Base-by-base conservation (phyloP, 2,113 vertebrate species). In the Petromus typicus region DNA sequence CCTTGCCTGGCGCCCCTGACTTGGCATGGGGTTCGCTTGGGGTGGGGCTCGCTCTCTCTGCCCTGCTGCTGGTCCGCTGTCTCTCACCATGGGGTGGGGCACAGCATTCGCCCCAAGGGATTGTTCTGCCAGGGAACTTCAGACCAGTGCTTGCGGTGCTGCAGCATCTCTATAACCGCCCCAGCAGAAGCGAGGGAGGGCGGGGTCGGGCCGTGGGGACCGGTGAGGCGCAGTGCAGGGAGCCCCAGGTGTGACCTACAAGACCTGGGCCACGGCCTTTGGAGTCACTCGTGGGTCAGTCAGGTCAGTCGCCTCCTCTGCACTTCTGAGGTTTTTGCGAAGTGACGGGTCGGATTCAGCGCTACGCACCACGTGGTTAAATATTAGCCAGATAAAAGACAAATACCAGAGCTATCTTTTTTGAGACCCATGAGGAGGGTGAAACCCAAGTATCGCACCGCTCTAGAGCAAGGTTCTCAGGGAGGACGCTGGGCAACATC, bases 21-120 rank as follows among this genome's bases (percentile, higher is more conserved):
- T 57, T 94, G 89, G 97, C 97, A 97, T 97, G 97, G 37, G 30
- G n/a, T n/a, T n/a, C n/a, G n/a, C n/a, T n/a, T n/a, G n/a, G n/a
- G n/a, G n/a, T n/a, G n/a, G n/a, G n/a, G n/a, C n/a, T n/a, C n/a
- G n/a, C n/a, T n/a, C n/a, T n/a, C n/a, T n/a, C n/a, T n/a, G n/a
- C n/a, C n/a, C n/a, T n/a, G n/a, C n/a, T n/a, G n/a, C n/a, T n/a
- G n/a, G n/a, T n/a, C n/a, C n/a, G n/a, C n/a, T n/a, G n/a, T n/a
- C n/a, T n/a, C n/a, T n/a, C n/a, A n/a, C n/a, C n/a, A n/a, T n/a
- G n/a, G 86, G 89, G 69, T 71, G 88, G 59, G 76, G 48, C 14
- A 69, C 22, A 32, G 40, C 17, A n/a, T 81, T 79, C 86, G n/a
- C 59, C 61, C 82, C 16, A 12, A 67, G 61, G 79, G 25, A 23